These are phyloP conservation scores for Labrus mixtus DNA, from an alignment of 2,113 vertebrate species.

Conservation along the genomic window DNA sequence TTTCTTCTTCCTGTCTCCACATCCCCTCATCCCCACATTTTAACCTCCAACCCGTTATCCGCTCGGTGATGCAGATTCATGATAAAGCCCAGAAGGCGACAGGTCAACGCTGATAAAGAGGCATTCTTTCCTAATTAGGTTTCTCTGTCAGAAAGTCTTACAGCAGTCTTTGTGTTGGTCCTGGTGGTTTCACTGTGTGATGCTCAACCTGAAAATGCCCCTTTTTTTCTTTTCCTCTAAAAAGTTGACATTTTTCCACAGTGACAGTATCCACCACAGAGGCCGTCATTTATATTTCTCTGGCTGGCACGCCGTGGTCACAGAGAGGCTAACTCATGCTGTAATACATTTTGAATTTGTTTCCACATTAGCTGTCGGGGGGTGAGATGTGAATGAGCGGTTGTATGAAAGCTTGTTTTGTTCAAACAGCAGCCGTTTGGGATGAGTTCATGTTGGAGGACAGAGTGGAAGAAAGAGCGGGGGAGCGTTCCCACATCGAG, in stretches of 20 bases:
- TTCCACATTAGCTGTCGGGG: constrained; percentile 50
- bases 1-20: constrained; percentile 21
- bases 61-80: constrained; percentile 37
- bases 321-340: constrained; percentile 24
- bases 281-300: constrained; percentile 20
- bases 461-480: constrained; percentile 70
- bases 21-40: constrained; percentile 66
- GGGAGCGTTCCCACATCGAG: constrained; percentile 69
- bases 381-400: constrained; percentile 53
- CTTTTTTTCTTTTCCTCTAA: background rate
- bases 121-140: constrained; percentile 55
- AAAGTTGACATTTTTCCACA: constrained; percentile 26
- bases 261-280: constrained; percentile 18
- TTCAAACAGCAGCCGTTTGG: constrained; percentile 56
- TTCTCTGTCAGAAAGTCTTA: background rate
- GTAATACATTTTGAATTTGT: constrained; percentile 43
- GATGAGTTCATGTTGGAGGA: constrained; percentile 77
- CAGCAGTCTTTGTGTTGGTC: no score
- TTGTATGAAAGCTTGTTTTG: constrained; percentile 75
- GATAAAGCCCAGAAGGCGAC: constrained; percentile 62
- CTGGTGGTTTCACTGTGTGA: background rate
- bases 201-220: background rate
- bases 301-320: constrained; percentile 27
- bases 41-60: constrained; percentile 56
- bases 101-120: constrained; percentile 65